These are phyloP conservation scores for Spizaetus ornatus DNA, from an alignment of 2,113 vertebrate genomes.

Conservation along the genomic window DNA sequence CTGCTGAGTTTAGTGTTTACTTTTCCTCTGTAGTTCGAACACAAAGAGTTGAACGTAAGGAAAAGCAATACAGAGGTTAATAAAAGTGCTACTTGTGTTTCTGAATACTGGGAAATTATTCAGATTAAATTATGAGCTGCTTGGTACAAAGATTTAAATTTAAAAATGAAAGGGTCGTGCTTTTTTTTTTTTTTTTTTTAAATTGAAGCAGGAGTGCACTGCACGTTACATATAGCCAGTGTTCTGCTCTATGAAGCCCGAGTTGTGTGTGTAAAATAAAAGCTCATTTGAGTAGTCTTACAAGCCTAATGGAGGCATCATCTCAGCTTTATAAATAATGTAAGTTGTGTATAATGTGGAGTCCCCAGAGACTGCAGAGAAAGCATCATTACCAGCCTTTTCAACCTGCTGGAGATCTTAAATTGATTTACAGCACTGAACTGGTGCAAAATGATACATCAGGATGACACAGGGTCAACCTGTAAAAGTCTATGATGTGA, in stretches of 20 bases:
- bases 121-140: background rate
- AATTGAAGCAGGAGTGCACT: background rate
- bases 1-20: background rate
- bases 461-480: constrained; percentile 84
- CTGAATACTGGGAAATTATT: background rate
- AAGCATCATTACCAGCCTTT: constrained; percentile 99
- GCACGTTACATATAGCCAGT: constrained; percentile 8
- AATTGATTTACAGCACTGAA: constrained; percentile 99
- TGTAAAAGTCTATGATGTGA: constrained; percentile 83
- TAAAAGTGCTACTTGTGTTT: background rate
- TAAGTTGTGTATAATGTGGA: constrained; percentile 94
- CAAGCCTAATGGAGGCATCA: constrained; percentile 93
- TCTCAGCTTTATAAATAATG: constrained; percentile 99
- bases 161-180: background rate
- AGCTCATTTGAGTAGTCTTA: constrained; percentile 81
- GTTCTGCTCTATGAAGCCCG: constrained; percentile 44
- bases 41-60: background rate
- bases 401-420: constrained; percentile 92
- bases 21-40: constrained; percentile 5
- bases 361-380: constrained; percentile 87
- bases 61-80: background rate
- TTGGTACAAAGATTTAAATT: constrained; percentile 3
- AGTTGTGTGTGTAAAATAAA: constrained; percentile 68
- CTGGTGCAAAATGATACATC: constrained; percentile 97
- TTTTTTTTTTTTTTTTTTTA: background rate